Conservation (phyloP, 1,140 invertebrate genomes). For the Lamellibrachia luymesi region DNA sequence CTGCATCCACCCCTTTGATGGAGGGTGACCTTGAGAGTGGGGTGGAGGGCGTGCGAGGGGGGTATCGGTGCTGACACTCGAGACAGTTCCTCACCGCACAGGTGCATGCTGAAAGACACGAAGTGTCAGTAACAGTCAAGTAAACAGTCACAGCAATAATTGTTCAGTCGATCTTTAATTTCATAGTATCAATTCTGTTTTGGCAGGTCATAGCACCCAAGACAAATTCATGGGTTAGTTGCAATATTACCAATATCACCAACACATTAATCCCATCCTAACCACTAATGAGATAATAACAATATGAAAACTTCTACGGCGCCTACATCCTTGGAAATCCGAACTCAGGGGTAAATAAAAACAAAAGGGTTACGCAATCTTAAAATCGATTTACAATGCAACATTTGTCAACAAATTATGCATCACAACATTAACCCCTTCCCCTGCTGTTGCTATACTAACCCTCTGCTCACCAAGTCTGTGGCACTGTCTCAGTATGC, state of each 20-base stretch:
- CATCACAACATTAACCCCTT: background rate
- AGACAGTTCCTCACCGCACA: conserved; percentile 97
- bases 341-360: no score
- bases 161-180: no score
- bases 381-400: no score
- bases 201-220: no score
- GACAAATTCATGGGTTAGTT: no score
- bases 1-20: conserved; percentile 34
- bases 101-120: conserved; percentile 79
- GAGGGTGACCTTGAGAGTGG: conserved; percentile 42
- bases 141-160: background rate
- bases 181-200: no score
- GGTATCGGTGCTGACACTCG: conserved; percentile 86
- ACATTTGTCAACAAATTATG: no score
- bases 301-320: no score
- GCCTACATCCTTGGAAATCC: no score
- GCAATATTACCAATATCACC: background rate
- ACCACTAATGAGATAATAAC: no score
- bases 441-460: background rate
- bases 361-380: no score
- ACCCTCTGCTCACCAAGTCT: conserved; percentile 72
- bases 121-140: conserved; percentile 16
- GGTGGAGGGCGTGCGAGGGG: conserved; percentile 56
- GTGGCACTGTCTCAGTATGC: conserved; percentile 93
- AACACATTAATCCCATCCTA: background rate